These are phyloP conservation scores for Varanus komodoensis DNA, from an alignment of 2,113 vertebrate genomes.

Conservation along the genomic window DNA sequence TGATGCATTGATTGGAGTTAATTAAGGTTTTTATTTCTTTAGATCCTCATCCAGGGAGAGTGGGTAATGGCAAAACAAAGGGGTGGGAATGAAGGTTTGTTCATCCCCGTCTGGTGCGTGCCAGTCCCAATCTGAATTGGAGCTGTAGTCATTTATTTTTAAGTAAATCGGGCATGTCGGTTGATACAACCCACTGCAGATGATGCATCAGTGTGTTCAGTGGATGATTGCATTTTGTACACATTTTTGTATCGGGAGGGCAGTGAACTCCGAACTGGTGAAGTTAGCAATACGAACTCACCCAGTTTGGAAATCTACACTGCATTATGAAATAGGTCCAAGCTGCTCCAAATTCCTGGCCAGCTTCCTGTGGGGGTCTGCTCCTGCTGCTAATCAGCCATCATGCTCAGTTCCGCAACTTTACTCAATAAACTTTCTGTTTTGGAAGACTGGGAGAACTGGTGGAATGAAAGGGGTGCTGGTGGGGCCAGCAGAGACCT, in stretches of 20 bases:
- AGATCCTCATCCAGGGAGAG: no score
- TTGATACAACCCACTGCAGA: not conserved
- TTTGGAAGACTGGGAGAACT: not conserved
- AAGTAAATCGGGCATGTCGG: no score
- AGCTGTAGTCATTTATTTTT: no score
- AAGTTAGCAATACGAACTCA: not conserved
- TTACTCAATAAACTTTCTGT: not conserved
- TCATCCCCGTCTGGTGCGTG: no score
- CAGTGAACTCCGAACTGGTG: not conserved
- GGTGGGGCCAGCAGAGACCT: not conserved
- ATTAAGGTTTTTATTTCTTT: no score
- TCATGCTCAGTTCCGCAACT: not conserved
- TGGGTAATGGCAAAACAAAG: no score
- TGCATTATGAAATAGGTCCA: not conserved
- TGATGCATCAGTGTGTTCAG: not conserved
- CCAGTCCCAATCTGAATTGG: no score
- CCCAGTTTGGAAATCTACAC: not conserved
- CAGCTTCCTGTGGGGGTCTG: not conserved
- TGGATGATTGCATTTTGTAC: not conserved
- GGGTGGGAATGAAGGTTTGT: no score
- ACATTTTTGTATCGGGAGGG: not conserved
- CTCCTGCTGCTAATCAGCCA: not conserved
- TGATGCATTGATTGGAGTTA: no score
- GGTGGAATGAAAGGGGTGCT: not conserved
- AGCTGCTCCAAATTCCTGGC: not conserved